phyloP scores from a whole-genome alignment of 1,140 invertebrate species.

The Cyrtorhinus lividipennis region DNA sequence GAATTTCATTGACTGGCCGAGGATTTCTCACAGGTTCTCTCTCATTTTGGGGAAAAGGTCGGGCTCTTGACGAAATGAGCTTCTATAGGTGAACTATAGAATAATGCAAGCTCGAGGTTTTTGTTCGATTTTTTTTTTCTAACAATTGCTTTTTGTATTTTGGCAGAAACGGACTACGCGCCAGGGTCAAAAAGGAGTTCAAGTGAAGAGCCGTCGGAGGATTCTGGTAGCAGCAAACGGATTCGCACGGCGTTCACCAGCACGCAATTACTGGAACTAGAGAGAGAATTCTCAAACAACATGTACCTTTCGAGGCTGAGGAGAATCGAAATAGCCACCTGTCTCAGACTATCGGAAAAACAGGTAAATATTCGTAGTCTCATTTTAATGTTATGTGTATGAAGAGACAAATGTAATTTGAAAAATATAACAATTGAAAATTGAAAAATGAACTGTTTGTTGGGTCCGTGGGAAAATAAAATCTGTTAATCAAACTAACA shows the following conservation, averaged over 20 bases:
- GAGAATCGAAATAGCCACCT: slow-evolving; percentile 96
- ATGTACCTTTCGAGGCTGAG: slow-evolving; percentile 94
- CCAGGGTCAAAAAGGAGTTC: slow-evolving; percentile 35
- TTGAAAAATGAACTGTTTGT: too few species aligned
- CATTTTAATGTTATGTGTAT: neutral
- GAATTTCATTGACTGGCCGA: neutral
- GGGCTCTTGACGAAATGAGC: neutral
- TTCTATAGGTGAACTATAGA: neutral
- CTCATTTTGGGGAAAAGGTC: neutral
- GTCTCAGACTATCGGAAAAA: slow-evolving; percentile 87
- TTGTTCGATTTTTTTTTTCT: neutral
- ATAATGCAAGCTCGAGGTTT: neutral
- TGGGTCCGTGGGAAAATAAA: too few species aligned
- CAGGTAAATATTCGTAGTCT: slow-evolving; percentile 35
- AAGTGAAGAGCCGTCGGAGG: slow-evolving; percentile 71
- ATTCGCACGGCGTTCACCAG: slow-evolving; percentile 72
- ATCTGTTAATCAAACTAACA: too few species aligned
- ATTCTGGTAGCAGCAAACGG: slow-evolving; percentile 51
- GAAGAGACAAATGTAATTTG: too few species aligned
- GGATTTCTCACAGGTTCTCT: neutral
- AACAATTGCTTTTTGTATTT: neutral
- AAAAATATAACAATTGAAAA: too few species aligned
- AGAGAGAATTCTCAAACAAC: slow-evolving; percentile 98
- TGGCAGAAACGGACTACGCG: slow-evolving; percentile 6
- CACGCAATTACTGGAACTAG: slow-evolving; percentile 93